phyloP scores from a whole-genome alignment of 1,140 invertebrate genomes.

The Panagrolaimus sp. region DNA sequence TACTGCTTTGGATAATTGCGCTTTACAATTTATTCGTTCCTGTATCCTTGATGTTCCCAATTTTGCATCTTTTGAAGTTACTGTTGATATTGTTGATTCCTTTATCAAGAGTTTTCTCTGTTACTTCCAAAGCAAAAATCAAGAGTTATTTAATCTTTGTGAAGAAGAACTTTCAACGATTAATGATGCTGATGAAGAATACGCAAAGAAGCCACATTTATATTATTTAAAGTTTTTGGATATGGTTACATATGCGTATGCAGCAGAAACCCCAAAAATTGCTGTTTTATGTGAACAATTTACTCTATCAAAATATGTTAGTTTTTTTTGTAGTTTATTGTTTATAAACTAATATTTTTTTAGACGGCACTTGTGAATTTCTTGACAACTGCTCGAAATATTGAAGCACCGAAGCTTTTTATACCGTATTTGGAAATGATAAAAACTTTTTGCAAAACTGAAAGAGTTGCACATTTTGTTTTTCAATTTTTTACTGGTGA shows the following conservation, averaged over 20 bases:
- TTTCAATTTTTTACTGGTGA: not conserved
- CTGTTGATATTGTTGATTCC: not conserved
- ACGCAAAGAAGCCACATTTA: not conserved
- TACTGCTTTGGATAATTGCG: not conserved
- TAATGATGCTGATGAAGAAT: not conserved
- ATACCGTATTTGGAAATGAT: not conserved
- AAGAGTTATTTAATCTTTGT: not conserved
- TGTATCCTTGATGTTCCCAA: not conserved
- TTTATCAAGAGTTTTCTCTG: constrained; percentile 4
- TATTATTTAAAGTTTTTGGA: constrained; percentile 7
- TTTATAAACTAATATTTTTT: too few species aligned
- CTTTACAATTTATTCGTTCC: not conserved
- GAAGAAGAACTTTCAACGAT: not conserved
- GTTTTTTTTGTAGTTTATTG: not conserved
- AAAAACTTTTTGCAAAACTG: not conserved
- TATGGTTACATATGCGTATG: not conserved
- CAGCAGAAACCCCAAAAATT: not conserved
- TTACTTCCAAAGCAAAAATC: not conserved
- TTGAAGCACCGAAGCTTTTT: not conserved
- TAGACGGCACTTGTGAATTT: not conserved
- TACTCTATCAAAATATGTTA: not conserved
- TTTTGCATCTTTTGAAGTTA: not conserved
- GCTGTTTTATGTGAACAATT: not conserved
- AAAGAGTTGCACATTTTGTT: not conserved
- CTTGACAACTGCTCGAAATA: not conserved